Evolutionary conservation across 2,888 invertebrate species (phyloP).

Genomic region (Formica aserva): DNA sequence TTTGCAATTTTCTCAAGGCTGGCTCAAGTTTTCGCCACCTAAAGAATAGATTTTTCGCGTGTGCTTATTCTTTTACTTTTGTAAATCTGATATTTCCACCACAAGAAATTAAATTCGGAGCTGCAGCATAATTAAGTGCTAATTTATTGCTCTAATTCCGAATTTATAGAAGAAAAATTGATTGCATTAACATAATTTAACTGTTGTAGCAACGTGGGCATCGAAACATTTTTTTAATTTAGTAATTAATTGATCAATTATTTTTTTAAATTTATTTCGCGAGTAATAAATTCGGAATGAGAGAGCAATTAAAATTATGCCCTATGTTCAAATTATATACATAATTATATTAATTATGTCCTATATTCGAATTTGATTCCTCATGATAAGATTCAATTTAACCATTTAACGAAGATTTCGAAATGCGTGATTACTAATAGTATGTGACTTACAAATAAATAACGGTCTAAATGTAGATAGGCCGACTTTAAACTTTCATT

Average conservation of each 20-base stretch:
- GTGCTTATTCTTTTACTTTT: background rate
- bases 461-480: background rate
- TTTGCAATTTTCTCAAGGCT: background rate
- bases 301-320: background rate
- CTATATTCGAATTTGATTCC: background rate
- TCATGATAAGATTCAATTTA: no score
- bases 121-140: background rate
- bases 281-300: background rate
- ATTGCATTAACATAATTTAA: background rate
- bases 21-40: background rate
- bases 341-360: no score
- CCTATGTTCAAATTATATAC: background rate
- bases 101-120: background rate
- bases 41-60: background rate
- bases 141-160: background rate
- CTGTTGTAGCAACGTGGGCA: background rate
- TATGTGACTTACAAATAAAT: background rate
- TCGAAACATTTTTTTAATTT: background rate
- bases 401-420: no score
- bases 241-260: background rate
- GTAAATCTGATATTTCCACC: background rate
- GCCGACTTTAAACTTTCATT: background rate
- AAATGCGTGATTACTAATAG: no score
- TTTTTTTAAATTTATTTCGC: background rate
- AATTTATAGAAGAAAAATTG: background rate